phyloP scores from a whole-genome alignment of 2,797 vertebrate genomes.

The Helostoma temminkii region DNA sequence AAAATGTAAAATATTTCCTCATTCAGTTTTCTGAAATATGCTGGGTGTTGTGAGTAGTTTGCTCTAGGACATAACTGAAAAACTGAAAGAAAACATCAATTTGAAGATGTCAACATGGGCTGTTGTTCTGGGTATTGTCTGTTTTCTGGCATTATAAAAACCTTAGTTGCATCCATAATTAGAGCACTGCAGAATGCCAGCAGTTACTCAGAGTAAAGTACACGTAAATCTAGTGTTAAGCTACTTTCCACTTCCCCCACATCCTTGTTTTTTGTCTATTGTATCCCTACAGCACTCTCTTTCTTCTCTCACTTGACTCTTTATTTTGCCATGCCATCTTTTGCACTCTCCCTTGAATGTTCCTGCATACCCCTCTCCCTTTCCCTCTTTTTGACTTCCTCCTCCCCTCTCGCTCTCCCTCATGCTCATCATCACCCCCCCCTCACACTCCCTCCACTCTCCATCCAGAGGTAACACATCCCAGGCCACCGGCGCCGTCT shows the following conservation, averaged over 20 bases:
- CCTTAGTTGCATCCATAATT: too few relatives aligned
- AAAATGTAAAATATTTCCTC: too few relatives aligned
- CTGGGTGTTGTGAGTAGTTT: too few relatives aligned
- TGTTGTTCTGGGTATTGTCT: too few relatives aligned
- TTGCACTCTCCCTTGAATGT: too few relatives aligned
- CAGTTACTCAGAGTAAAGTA: background rate
- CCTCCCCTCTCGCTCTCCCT: conserved; percentile 5
- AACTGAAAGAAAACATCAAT: too few relatives aligned
- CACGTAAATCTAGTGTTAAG: background rate
- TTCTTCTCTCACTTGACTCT: conserved; percentile 20
- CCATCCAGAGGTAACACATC: conserved; percentile 76
- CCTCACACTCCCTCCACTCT: conserved; percentile 19
- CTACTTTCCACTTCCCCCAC: background rate
- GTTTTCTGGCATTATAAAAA: too few relatives aligned
- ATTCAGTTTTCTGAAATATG: too few relatives aligned
- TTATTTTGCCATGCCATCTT: too few relatives aligned
- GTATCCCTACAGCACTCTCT: conserved; percentile 6
- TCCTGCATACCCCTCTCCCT: background rate
- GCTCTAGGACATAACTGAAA: too few relatives aligned
- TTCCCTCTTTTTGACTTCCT: conserved; percentile 34
- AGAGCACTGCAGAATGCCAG: background rate
- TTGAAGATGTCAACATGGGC: too few relatives aligned
- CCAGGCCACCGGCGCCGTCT: conserved; percentile 78
- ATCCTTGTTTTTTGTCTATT: conserved; percentile 18
- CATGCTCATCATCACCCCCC: conserved; percentile 1